Conservation (phyloP, 2,113 vertebrate species). For the Sclerurus mexicanus region DNA sequence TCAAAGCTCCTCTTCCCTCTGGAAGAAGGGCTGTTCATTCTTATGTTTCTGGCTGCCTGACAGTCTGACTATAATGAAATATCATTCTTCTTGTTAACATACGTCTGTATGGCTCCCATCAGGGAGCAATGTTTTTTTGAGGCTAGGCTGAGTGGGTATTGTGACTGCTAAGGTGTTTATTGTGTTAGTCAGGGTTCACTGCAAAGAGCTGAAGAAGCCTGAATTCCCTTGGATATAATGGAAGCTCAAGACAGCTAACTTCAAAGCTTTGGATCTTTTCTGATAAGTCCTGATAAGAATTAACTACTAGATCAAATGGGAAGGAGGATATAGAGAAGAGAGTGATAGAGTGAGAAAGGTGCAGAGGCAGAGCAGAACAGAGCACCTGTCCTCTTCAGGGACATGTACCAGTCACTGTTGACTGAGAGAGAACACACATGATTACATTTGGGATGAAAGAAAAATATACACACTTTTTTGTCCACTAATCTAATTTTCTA, state of each 20-base stretch:
- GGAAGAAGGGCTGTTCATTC: not conserved
- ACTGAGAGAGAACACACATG: not conserved
- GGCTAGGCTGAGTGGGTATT: fast-evolving
- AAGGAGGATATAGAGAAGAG: not conserved
- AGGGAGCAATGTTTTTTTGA: not conserved
- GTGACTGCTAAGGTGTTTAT: not conserved
- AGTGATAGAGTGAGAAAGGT: not conserved
- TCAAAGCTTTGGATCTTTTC: not conserved
- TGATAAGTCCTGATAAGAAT: not conserved
- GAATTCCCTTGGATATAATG: not conserved
- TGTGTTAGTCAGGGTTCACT: not conserved
- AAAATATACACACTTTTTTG: not conserved
- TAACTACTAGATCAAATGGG: not conserved
- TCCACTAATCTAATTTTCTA: not conserved
- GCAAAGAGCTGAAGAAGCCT: not conserved
- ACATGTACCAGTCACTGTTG: fast-evolving
- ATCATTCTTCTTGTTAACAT: not conserved
- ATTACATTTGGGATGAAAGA: not conserved
- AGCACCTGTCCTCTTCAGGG: not conserved
- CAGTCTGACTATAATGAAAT: not conserved
- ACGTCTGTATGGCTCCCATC: too few species aligned
- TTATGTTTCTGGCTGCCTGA: not conserved
- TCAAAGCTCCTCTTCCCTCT: not conserved
- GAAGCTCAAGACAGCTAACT: not conserved
- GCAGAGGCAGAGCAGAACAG: not conserved